Evolutionary conservation across 2,888 invertebrate species (phyloP), one percentile per base, ranked within the genome.

Genomic region (Rotaria macrura): DNA sequence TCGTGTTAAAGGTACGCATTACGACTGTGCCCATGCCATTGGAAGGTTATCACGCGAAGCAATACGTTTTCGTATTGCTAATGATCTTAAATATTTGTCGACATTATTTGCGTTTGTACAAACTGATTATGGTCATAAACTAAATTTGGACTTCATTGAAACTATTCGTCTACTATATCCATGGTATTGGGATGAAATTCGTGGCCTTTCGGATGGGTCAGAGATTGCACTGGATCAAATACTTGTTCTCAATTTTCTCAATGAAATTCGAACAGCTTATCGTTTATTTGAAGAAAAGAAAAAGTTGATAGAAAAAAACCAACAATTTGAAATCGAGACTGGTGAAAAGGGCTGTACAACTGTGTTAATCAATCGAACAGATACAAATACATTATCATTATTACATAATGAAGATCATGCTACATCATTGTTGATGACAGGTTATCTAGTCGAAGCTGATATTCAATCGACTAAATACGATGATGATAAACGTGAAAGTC

Each of bases 121-220:
- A 79, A 79, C 79, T 12, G 79, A 79, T 23, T 43, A 43, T 43
- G 40, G 79, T 25, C 79, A 43, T 38, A 25, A 43, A 43, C n/a
- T 79, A n/a, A 12, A 79, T 79, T 12, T 9, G n/a, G 79, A n/a
- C n/a, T 79, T 43, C 25, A 14, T 79, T n/a, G 79, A 40, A 79
- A 43, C 5, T 10, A 79, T 14, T 7, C 74, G 84, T 38, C 23
- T 29, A 17, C 43, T 52, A 43, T 84, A 40, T 84, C 86, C 86
- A 34, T 86, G 86, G 86, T 86, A 86, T 57, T 52, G 57, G 38
- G 86, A 86, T 47, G 86, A 86, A 79, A 84, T 86, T 84, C 72
- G 49, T 40, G 86, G 86, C 5, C 20, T 79, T 34, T 52, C 86
- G 34, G 83, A 86, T 83, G 86, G 86, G 17, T 74, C 84, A n/a